These are phyloP conservation scores for Microchrysa polita DNA, from an alignment of 2,888 invertebrate species.

Conservation along the genomic window DNA sequence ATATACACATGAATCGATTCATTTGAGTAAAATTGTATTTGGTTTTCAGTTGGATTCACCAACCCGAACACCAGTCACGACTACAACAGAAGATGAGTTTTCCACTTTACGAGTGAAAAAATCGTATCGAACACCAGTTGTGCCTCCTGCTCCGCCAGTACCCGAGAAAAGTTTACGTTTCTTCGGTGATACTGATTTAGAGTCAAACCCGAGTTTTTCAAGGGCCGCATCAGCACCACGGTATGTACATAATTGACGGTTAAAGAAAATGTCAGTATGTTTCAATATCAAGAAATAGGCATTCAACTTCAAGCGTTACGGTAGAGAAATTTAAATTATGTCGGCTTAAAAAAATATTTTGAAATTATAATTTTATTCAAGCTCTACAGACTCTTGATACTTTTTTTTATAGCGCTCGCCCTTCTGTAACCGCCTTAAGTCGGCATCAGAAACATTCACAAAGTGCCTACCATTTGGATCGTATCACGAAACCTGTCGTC, in stretches of 20 bases:
- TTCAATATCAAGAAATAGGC: too few species aligned
- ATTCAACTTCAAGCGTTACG: too few species aligned
- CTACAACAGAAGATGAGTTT: constrained; percentile 52
- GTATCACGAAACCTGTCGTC: constrained; percentile 53
- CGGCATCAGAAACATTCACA: constrained; percentile 62
- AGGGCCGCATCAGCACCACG: constrained; percentile 59
- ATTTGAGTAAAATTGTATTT: constrained; percentile 52
- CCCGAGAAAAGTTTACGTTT: constrained; percentile 77
- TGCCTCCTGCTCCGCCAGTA: constrained; percentile 52
- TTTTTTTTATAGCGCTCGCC: constrained; percentile 43
- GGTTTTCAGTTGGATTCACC: constrained; percentile 50
- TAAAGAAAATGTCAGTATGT: too few species aligned
- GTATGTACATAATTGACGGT: constrained; percentile 54
- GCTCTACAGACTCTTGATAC: too few species aligned
- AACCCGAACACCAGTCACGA: constrained; percentile 44
- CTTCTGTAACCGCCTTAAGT: constrained; percentile 53
- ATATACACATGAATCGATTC: constrained; percentile 46
- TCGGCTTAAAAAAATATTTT: too few species aligned
- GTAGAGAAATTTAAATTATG: too few species aligned
- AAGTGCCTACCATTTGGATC: constrained; percentile 62
- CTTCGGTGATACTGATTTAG: constrained; percentile 85
- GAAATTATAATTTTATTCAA: too few species aligned
- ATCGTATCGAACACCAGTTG: constrained; percentile 49
- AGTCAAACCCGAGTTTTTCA: constrained; percentile 72
- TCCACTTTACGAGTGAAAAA: constrained; percentile 50